Evolutionary conservation across 2,113 vertebrate genomes (phyloP), one percentile per base, ranked within the genome.

Genomic region (Cinclus mexicanus): DNA sequence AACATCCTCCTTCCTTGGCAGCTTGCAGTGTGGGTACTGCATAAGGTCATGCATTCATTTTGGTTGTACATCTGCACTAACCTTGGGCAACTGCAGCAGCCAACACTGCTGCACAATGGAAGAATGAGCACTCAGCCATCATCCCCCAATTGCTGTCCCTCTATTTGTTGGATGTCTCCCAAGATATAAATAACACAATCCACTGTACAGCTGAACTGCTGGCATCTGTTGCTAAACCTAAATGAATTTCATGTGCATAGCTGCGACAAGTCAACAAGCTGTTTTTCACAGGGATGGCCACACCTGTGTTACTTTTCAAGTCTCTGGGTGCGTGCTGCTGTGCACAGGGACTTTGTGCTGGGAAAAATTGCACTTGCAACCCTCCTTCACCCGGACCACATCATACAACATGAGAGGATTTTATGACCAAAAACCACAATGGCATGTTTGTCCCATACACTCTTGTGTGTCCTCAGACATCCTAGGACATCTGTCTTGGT

Each of bases 21-120:
- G 16, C 29, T 69, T 64, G 15, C 6, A 2, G 23, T 25, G 33
- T 14, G 46, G 23, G 10, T 83, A 46, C 79, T 80, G 63, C 35
- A 14, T 37, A 39, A 61, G 70, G 61, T 59, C 65, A 55, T 1
- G 0, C 7, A 0, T 53, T 55, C 5, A 3, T 80, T 94, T 85
- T 57, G 14, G 29, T 69, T 0, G 0, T 20, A 71, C 13, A 55
- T 57, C 61, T 22, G 3, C 0, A 0, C 47, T 86, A 57, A 74
- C 29, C 9, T 35, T 33, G 41, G 14, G 15, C 79, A 44, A 25
- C 0, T 82, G 47, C 46, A 59, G 76, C 23, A 76, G 55, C 46
- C 44, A 69, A 65, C 4, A 1, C 18, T 80, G 28, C 65, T 76
- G n/a, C 23, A 18, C 5, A 7, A 4, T 28, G 24, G 46, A 55